Evolutionary conservation across 2,888 invertebrate species (phyloP).

Genomic region (Netelia inedita): DNA sequence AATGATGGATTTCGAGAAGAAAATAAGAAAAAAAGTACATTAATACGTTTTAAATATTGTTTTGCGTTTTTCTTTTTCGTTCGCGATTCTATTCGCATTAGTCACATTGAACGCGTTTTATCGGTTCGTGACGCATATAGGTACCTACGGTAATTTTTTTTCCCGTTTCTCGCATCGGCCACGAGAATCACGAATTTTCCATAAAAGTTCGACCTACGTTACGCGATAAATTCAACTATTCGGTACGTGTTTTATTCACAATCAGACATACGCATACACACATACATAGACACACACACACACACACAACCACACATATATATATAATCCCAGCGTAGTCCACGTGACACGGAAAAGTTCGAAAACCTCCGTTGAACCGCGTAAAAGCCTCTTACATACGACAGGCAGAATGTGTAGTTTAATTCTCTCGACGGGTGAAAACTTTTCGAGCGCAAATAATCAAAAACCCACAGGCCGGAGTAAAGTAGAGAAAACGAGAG

Average conservation of each 20-base stretch:
- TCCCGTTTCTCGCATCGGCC: not conserved
- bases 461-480: slow-evolving; percentile 15
- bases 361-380: slow-evolving; percentile 11
- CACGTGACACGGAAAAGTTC: slow-evolving; percentile 19
- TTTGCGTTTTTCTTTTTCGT: too few relatives aligned
- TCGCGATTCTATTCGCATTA: too few relatives aligned
- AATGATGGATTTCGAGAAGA: too few relatives aligned
- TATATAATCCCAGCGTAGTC: not conserved
- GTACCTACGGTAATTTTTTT: not conserved
- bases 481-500: slow-evolving; percentile 4
- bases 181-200: not conserved
- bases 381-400: slow-evolving; percentile 39
- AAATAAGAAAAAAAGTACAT: too few relatives aligned
- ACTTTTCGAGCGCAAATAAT: slow-evolving; percentile 44
- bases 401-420: slow-evolving; percentile 20
- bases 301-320: not conserved
- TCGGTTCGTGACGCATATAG: not conserved
- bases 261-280: not conserved
- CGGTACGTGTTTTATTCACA: not conserved
- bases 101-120: not conserved
- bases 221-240: not conserved
- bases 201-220: slow-evolving; percentile 4
- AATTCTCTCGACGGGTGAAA: slow-evolving; percentile 17
- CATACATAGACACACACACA: not conserved
- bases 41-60: too few relatives aligned